Evolutionary conservation across 35 echinoderm and acorn worm species (phyloP).

Genomic region (Heliocidaris erythrogramma): DNA sequence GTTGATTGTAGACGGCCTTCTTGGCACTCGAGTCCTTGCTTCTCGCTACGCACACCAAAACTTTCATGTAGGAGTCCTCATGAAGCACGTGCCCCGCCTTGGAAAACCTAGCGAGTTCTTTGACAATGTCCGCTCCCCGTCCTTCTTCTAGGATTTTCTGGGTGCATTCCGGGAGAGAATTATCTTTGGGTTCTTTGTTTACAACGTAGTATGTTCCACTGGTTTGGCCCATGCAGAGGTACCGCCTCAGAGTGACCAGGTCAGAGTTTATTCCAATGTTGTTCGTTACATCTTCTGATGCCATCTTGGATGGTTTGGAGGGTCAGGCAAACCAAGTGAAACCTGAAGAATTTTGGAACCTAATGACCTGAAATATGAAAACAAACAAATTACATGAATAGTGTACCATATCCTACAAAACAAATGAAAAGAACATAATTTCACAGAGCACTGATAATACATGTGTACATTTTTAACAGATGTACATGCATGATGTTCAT

Average conservation of each 20-base stretch:
- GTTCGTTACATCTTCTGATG: constrained; percentile 21
- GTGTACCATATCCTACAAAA: too few relatives aligned
- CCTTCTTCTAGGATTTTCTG: constrained; percentile 74
- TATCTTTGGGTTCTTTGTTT: constrained; percentile 50
- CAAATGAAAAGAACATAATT: too few relatives aligned
- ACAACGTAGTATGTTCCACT: constrained; percentile 79
- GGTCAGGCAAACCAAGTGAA: background rate
- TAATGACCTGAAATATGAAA: background rate
- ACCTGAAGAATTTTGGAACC: background rate
- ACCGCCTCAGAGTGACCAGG: constrained; percentile 51
- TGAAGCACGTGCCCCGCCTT: constrained; percentile 51
- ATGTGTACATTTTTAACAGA: too few relatives aligned
- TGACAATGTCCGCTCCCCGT: constrained; percentile 65
- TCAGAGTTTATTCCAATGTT: constrained; percentile 32
- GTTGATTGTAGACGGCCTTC: constrained; percentile 65
- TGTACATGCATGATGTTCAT: too few relatives aligned
- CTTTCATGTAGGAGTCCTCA: constrained; percentile 63
- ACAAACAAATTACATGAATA: background rate
- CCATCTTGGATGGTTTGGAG: constrained; percentile 1
- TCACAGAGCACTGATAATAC: too few relatives aligned
- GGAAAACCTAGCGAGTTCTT: constrained; percentile 67
- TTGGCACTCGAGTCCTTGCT: constrained; percentile 66
- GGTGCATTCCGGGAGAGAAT: constrained; percentile 49
- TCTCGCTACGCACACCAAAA: constrained; percentile 68
- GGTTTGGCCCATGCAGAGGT: constrained; percentile 71